A percentile compares a stretch with the other conserved stretches of the same genome.
phyloP scores from a whole-genome alignment of 2,888 invertebrate species.

The Parnassius glacialis region DNA sequence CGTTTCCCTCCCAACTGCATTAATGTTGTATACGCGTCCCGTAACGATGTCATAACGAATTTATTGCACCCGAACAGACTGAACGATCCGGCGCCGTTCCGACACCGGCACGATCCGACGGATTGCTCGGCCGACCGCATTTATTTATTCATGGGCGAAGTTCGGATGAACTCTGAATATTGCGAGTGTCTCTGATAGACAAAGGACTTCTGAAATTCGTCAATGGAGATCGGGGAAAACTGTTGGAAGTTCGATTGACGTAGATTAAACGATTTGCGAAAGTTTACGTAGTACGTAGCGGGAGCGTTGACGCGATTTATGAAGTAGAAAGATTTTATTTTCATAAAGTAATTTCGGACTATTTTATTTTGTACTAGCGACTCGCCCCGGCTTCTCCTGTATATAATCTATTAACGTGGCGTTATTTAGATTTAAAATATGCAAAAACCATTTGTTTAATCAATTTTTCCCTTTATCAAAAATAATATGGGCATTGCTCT shows the following conservation, averaged over 20 bases:
- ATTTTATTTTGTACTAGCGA: too few relatives aligned
- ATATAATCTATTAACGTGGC: too few relatives aligned
- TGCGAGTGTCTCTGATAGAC: constrained; percentile 8
- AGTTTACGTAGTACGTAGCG: background rate
- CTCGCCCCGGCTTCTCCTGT: too few relatives aligned
- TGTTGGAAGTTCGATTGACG: constrained; percentile 3
- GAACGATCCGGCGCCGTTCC: constrained; percentile 1
- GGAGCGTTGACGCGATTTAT: background rate
- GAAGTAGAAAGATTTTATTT: too few relatives aligned
- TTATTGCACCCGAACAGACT: constrained; percentile 10
- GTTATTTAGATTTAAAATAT: too few relatives aligned
- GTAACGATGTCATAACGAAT: constrained; percentile 13
- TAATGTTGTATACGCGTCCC: constrained; percentile 11
- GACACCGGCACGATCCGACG: constrained; percentile 8
- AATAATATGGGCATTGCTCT: too few relatives aligned
- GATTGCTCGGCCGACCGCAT: background rate
- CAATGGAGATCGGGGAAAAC: constrained; percentile 3
- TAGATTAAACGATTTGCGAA: constrained; percentile 1
- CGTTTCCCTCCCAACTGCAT: background rate
- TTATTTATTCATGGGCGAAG: constrained; percentile 17
- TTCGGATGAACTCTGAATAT: constrained; percentile 9
- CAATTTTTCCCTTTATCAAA: too few relatives aligned
- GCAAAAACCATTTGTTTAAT: too few relatives aligned
- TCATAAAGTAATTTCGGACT: too few relatives aligned
- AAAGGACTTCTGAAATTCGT: constrained; percentile 10